Base-by-base conservation (phyloP, 2,797 vertebrate genomes). In the Gallinago stenura region DNA sequence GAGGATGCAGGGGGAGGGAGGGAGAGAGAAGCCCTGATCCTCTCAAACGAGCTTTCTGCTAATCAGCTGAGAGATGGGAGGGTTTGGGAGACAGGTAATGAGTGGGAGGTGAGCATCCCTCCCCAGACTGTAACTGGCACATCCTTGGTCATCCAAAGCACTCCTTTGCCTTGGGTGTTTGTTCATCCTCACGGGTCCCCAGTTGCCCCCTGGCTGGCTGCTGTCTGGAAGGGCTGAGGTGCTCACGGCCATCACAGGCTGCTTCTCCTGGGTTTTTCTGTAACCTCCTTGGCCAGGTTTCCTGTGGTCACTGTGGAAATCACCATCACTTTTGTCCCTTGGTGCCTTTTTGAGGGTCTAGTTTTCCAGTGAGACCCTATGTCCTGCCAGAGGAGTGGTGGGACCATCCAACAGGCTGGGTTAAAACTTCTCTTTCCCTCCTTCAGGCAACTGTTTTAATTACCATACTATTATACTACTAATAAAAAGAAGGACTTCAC, bases 171-270 rank as follows among this genome's bases (percentile, higher is more conserved):
- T 62, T 11, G 24, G 6, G 7, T 24, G 6, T 10, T 58, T 0
- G 0, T 35, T 60, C 37, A 7, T 11, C 1, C 18, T 39, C 1
- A 0, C 0, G 1, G 30, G 43, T n/a, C 20, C 53, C 39, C 0
- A 1, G 6, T 3, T 62, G 73, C 10, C 15, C 37, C 22, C 50
- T 70, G 66, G 15, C n/a, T 72, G 20, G 10, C 50, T 51, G 19
- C 35, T 35, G 15, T 30, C 1, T 0, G 57, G 61, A 25, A 57
- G 54, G 39, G 28, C n/a, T 7, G 4, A 72, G 83, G 8, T 10
- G 6, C 2, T 53, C 21, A 1, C 8, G 45, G 65, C 48, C 65
- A 64, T 18, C 73, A 35, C 12, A 28, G 9, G 18, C 10, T 75
- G 26, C 30, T 31, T 33, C 17, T 53, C n/a, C 20, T 7, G 20